Percentiles rank a stretch among this genome's conserved stretches.
Conservation (phyloP, 2,888 invertebrate genomes). For the Ernsta delagoae region DNA sequence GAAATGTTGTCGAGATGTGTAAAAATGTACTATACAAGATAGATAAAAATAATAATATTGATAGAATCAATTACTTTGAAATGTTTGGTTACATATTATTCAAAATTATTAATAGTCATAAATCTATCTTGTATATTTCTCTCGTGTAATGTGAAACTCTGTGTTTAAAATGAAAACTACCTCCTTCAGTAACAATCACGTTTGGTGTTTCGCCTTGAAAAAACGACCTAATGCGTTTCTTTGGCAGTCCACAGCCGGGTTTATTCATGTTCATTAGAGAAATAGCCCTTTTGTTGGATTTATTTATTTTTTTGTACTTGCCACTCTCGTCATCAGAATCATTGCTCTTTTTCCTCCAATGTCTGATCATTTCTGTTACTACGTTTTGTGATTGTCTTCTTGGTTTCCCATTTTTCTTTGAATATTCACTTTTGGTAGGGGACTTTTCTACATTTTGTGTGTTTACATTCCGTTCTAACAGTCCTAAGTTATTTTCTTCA, state of each 20-base stretch:
- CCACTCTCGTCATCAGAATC: slow-evolving; percentile 78
- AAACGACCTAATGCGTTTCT: slow-evolving; percentile 70
- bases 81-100: background rate
- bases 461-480: slow-evolving; percentile 69
- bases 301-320: slow-evolving; percentile 78
- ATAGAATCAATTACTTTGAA: background rate
- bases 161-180: slow-evolving; percentile 56
- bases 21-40: slow-evolving; percentile 27
- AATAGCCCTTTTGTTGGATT: slow-evolving; percentile 75
- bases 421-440: slow-evolving; percentile 62
- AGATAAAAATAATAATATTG: background rate
- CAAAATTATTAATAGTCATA: background rate
- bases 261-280: slow-evolving; percentile 71
- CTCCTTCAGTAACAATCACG: slow-evolving; percentile 82
- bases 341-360: slow-evolving; percentile 66
- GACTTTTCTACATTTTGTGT: slow-evolving; percentile 49
- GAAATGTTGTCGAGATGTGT: slow-evolving; percentile 30
- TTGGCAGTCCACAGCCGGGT: slow-evolving; percentile 66
- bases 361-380: slow-evolving; percentile 69
- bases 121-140: slow-evolving; percentile 26
- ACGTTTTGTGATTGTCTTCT: slow-evolving; percentile 63
- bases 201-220: slow-evolving; percentile 79
- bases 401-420: slow-evolving; percentile 70
- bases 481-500: slow-evolving; percentile 65
- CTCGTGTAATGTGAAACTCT: slow-evolving; percentile 19